Conservation (phyloP, 2,888 invertebrate species). For the Caenorhabditis zanzibari region DNA sequence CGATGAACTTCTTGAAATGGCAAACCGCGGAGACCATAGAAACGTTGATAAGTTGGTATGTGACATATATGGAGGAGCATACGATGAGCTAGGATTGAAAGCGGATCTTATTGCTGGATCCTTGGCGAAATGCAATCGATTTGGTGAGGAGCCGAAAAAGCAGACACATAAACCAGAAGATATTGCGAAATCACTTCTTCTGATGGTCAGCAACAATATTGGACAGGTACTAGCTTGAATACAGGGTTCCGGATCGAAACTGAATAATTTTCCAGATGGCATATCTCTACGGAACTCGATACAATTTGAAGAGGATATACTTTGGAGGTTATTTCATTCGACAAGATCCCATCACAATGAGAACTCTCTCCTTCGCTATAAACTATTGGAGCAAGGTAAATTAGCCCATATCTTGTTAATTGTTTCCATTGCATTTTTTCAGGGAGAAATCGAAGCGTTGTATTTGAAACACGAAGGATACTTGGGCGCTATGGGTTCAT, state of each 20-base stretch:
- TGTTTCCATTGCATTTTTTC: slow-evolving; percentile 21
- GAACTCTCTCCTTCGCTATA: slow-evolving; percentile 88
- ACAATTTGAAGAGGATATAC: slow-evolving; percentile 87
- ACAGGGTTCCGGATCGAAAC: not conserved
- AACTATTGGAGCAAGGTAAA: slow-evolving; percentile 88
- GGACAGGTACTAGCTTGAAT: slow-evolving; percentile 84
- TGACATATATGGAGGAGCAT: slow-evolving; percentile 88
- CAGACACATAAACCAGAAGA: slow-evolving; percentile 66
- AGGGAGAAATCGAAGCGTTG: slow-evolving; percentile 87
- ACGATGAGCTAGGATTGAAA: slow-evolving; percentile 85
- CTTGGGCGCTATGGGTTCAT: slow-evolving; percentile 88
- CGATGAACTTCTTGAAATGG: slow-evolving; percentile 87
- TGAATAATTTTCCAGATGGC: slow-evolving; percentile 86
- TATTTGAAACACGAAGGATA: slow-evolving; percentile 89
- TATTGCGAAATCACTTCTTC: slow-evolving; percentile 87
- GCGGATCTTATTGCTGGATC: slow-evolving; percentile 88
- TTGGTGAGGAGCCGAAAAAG: slow-evolving; percentile 31
- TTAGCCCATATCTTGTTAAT: not conserved
- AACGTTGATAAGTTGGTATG: slow-evolving; percentile 88
- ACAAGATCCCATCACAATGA: slow-evolving; percentile 88
- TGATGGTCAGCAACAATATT: slow-evolving; percentile 88
- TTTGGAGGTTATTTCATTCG: slow-evolving; percentile 89
- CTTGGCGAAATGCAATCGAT: slow-evolving; percentile 86
- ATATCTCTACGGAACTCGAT: slow-evolving; percentile 87
- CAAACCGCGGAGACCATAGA: slow-evolving; percentile 88